phyloP scores from a whole-genome alignment of 2,888 invertebrate species.

The Andrena praecox region DNA sequence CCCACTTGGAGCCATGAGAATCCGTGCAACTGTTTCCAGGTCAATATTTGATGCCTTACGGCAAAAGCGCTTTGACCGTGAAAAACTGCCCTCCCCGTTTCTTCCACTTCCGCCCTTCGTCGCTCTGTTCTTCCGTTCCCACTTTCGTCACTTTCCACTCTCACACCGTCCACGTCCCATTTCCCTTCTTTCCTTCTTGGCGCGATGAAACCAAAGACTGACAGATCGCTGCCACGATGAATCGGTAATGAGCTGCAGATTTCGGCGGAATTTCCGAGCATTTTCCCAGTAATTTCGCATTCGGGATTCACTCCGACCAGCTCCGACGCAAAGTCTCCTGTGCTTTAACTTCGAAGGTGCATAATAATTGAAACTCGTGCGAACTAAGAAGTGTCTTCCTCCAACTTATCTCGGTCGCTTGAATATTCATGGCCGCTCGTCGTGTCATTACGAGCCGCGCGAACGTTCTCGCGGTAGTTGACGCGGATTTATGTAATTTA shows the following conservation, averaged over 20 bases:
- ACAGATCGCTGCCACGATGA: slow-evolving; percentile 35
- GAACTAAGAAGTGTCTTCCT: slow-evolving; percentile 46
- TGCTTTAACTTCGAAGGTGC: slow-evolving; percentile 46
- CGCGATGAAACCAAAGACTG: background rate
- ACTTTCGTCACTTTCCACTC: background rate
- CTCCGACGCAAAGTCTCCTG: slow-evolving; percentile 15
- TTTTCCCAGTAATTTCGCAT: slow-evolving; percentile 46
- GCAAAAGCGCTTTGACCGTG: slow-evolving; percentile 34
- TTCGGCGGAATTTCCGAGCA: slow-evolving; percentile 18
- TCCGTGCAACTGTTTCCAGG: slow-evolving; percentile 69
- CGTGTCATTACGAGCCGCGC: slow-evolving; percentile 38
- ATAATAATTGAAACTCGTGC: slow-evolving; percentile 63
- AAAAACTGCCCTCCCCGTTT: slow-evolving; percentile 22
- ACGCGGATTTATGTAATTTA: slow-evolving; percentile 29
- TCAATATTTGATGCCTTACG: slow-evolving; percentile 67
- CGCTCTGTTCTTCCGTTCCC: background rate
- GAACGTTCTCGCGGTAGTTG: slow-evolving; percentile 43
- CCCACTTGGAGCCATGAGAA: slow-evolving; percentile 67
- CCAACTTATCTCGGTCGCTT: slow-evolving; percentile 52
- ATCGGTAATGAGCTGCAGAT: slow-evolving; percentile 36
- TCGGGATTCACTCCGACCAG: slow-evolving; percentile 25
- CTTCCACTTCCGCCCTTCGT: background rate
- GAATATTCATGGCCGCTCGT: slow-evolving; percentile 60
- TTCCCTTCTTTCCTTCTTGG: background rate
- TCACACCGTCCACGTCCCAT: background rate